Evolutionary conservation across 2,113 vertebrate genomes (phyloP).

Genomic region (Ageneiosus marmoratus): DNA sequence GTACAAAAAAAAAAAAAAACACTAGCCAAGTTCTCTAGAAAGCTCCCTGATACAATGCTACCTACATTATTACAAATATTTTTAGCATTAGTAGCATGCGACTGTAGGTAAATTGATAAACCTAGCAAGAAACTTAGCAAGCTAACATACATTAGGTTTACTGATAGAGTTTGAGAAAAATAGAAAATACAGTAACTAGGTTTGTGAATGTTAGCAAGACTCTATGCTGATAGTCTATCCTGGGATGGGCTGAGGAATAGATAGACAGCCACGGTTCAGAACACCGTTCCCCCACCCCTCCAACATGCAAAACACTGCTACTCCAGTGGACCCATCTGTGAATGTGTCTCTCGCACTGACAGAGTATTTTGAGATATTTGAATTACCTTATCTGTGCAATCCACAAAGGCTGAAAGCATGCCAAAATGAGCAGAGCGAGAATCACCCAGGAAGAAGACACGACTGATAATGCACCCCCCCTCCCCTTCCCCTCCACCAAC

Average conservation of each 20-base stretch:
- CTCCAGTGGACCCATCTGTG: constrained; percentile 16
- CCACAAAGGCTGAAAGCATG: constrained; percentile 44
- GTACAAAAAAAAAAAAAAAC: too few species aligned
- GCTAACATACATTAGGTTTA: neutral
- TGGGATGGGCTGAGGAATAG: too few species aligned
- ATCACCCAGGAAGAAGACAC: constrained; percentile 12
- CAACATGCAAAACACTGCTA: neutral
- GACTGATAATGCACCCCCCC: neutral
- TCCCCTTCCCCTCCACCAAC: neutral
- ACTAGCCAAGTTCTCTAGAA: neutral
- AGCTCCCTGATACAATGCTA: neutral
- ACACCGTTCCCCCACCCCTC: neutral
- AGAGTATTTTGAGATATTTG: constrained; percentile 32
- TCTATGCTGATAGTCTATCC: too few species aligned
- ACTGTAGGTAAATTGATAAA: neutral
- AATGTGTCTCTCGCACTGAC: constrained; percentile 27
- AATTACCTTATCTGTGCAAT: constrained; percentile 49
- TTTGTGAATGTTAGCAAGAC: neutral
- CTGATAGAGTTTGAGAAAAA: neutral
- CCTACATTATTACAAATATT: neutral
- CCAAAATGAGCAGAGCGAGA: constrained; percentile 17
- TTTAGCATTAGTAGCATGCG: neutral
- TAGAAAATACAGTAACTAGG: neutral
- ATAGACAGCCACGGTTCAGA: constrained; percentile 35
- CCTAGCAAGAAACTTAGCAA: neutral